These are phyloP conservation scores for Tetranychus piercei DNA, from an alignment of 2,888 invertebrate species.

Conservation along the genomic window DNA sequence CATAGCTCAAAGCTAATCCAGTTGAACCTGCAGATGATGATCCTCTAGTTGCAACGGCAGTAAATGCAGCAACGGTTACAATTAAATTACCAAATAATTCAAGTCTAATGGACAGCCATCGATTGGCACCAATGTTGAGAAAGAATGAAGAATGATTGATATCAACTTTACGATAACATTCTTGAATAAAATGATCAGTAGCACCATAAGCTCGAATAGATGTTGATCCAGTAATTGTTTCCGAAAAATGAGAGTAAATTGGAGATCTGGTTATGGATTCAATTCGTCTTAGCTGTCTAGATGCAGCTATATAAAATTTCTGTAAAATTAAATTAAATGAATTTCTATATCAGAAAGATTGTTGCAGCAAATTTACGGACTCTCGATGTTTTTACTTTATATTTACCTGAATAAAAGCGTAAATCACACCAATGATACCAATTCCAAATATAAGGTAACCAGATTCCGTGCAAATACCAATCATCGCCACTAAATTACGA, in stretches of 20 bases:
- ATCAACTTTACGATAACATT: slow-evolving; percentile 38
- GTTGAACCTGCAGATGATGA: slow-evolving; percentile 45
- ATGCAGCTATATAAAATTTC: slow-evolving; percentile 39
- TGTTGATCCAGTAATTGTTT: slow-evolving; percentile 37
- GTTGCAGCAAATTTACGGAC: too few species aligned
- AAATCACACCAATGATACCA: slow-evolving; percentile 31
- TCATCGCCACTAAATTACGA: slow-evolving; percentile 24
- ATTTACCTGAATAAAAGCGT: slow-evolving; percentile 30
- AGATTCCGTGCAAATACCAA: slow-evolving; percentile 30
- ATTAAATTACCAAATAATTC: slow-evolving; percentile 41
- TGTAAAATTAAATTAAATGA: slow-evolving; percentile 24
- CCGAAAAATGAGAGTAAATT: slow-evolving; percentile 41
- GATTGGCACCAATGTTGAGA: slow-evolving; percentile 27
- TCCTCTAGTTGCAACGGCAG: slow-evolving; percentile 37
- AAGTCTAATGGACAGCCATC: slow-evolving; percentile 36
- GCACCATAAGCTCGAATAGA: slow-evolving; percentile 31
- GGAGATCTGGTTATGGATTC: slow-evolving; percentile 42
- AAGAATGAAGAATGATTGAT: slow-evolving; percentile 32
- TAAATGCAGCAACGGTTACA: slow-evolving; percentile 40
- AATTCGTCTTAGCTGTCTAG: slow-evolving; percentile 40
- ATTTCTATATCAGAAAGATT: too few species aligned
- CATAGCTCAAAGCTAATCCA: slow-evolving; percentile 38
- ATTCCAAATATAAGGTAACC: slow-evolving; percentile 32
- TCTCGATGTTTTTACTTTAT: too few species aligned
- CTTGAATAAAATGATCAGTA: slow-evolving; percentile 33